A percentile compares a stretch with the other conserved stretches of the same genome.
Evolutionary conservation across 2,113 vertebrate species (phyloP).

Genomic region (Crotalus tigris): DNA sequence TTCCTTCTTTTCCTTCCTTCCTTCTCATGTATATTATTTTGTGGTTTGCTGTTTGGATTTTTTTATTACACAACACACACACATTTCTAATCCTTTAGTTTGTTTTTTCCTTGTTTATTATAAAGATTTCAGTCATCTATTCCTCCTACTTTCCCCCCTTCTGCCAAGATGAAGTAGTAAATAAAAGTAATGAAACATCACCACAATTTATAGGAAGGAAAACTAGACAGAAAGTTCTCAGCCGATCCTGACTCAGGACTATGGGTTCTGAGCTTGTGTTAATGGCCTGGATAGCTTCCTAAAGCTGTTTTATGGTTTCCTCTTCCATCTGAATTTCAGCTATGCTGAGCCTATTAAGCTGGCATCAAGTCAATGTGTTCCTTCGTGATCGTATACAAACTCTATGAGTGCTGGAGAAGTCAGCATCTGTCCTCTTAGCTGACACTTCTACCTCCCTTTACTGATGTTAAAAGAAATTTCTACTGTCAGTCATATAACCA

Average conservation of each 20-base stretch:
- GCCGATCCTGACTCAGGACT: conserved; percentile 22
- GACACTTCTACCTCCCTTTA: conserved; percentile 86
- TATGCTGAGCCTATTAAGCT: conserved; percentile 71
- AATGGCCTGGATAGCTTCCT: conserved; percentile 44
- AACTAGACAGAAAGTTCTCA: conserved; percentile 27
- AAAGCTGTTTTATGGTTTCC: conserved; percentile 13
- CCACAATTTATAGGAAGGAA: conserved; percentile 12
- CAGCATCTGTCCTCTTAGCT: conserved; percentile 84
- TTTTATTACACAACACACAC: neutral
- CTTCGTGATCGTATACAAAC: conserved; percentile 77
- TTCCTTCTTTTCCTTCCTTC: neutral
- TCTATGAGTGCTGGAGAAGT: conserved; percentile 78
- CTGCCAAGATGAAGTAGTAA: neutral
- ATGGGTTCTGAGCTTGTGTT: conserved; percentile 35
- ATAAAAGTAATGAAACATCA: conserved; percentile 50
- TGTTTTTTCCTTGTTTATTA: neutral
- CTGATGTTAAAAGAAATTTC: conserved; percentile 99
- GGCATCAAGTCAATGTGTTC: conserved; percentile 66
- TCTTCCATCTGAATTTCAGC: conserved; percentile 36
- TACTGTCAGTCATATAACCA: conserved; percentile 95
- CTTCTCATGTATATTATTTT: conserved; percentile 17
- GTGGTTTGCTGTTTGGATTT: neutral
- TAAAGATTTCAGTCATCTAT: neutral
- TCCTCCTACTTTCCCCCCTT: neutral
- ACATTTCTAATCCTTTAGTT: neutral